Percentiles rank a stretch among this genome's conserved stretches.
phyloP scores from a whole-genome alignment of 2,797 vertebrate genomes.

The Oceanodroma leucorhoa region DNA sequence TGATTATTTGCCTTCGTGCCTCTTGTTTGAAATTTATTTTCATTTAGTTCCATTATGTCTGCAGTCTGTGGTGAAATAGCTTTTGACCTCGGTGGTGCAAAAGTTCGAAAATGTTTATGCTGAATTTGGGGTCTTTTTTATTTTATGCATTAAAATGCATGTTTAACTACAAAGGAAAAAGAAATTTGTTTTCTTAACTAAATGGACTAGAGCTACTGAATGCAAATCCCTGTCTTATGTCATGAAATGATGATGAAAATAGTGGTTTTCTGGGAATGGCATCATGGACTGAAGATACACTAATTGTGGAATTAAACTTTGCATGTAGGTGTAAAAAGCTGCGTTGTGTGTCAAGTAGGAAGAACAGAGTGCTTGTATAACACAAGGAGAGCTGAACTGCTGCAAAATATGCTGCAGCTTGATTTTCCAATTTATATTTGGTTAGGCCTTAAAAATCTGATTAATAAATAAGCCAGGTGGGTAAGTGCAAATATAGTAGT shows the following conservation, averaged over 20 bases:
- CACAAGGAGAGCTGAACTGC: not conserved
- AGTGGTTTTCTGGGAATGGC: not conserved
- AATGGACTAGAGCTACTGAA: not conserved
- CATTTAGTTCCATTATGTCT: not conserved
- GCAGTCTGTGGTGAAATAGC: not conserved
- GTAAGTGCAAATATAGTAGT: not conserved
- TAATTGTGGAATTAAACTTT: not conserved
- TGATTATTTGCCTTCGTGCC: not conserved
- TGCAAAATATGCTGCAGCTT: not conserved
- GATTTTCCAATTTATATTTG: not conserved
- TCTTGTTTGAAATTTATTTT: not conserved
- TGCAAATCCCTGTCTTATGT: not conserved
- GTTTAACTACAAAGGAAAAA: not conserved
- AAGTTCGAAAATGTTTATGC: not conserved
- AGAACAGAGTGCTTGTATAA: constrained; percentile 2
- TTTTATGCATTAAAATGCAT: not conserved
- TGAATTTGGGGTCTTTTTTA: not conserved
- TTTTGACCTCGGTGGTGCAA: not conserved
- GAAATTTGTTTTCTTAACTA: not conserved
- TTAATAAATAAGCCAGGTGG: not conserved
- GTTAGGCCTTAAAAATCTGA: not conserved
- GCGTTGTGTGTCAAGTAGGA: not conserved
- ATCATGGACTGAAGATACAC: not conserved
- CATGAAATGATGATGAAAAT: not conserved
- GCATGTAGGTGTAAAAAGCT: constrained; percentile 13